Conservation (phyloP, 2,113 vertebrate genomes). For the Leucopsar rothschildi region DNA sequence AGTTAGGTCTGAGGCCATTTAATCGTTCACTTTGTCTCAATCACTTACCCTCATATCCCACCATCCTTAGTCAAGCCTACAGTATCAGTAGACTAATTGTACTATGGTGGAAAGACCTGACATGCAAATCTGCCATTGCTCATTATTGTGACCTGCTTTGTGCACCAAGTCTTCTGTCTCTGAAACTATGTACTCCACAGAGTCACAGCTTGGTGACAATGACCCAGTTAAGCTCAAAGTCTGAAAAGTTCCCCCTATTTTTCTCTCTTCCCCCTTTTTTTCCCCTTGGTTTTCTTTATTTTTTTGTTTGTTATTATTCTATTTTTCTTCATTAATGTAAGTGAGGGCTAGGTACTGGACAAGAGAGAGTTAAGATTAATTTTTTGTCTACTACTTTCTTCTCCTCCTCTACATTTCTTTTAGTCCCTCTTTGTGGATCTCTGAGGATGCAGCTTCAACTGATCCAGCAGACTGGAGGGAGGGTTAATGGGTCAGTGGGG, state of each 20-base stretch:
- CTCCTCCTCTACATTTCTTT: not conserved
- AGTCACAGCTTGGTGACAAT: not conserved
- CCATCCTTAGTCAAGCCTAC: not conserved
- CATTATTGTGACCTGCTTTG: not conserved
- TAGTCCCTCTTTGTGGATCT: not conserved
- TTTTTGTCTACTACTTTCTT: not conserved
- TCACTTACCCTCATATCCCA: not conserved
- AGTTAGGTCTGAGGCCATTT: not conserved
- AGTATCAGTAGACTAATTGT: not conserved
- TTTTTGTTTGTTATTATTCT: not conserved
- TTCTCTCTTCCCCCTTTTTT: accelerated
- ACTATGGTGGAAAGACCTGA: not conserved
- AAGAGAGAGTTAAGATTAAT: not conserved
- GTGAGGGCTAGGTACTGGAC: not conserved
- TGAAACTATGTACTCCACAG: not conserved
- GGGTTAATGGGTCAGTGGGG: not conserved
- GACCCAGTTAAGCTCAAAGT: not conserved
- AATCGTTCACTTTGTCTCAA: not conserved
- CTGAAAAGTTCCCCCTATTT: not conserved
- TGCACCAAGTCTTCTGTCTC: not conserved
- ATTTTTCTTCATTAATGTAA: not conserved
- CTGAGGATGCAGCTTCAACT: not conserved
- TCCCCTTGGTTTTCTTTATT: not conserved
- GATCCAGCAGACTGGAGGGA: not conserved
- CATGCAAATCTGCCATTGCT: not conserved